A percentile compares a stretch with the other conserved stretches of the same genome.
phyloP scores from a whole-genome alignment of 2,888 invertebrate genomes.

The Lithodes maja region DNA sequence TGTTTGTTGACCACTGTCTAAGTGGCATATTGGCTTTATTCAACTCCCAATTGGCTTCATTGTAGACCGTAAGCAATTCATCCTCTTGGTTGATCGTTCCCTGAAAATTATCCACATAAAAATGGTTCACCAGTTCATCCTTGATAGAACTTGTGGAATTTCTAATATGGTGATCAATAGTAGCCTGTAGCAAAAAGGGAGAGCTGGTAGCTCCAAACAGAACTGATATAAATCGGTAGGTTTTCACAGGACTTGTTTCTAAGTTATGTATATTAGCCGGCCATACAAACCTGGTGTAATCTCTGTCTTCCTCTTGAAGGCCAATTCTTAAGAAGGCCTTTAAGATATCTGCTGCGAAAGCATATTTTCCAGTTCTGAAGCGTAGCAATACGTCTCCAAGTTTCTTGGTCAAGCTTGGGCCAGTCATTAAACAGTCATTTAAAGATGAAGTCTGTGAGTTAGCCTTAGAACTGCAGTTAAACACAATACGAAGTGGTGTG shows the following conservation, averaged over 20 bases:
- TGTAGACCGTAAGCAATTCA: not conserved
- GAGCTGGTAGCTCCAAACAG: slow-evolving; percentile 18
- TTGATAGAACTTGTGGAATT: not conserved
- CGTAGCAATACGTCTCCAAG: not conserved
- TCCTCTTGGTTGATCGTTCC: not conserved
- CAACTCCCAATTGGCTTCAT: slow-evolving; percentile 8
- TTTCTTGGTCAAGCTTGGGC: slow-evolving; percentile 12
- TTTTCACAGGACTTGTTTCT: not conserved
- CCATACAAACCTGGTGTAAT: slow-evolving; percentile 22
- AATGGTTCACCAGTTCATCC: not conserved
- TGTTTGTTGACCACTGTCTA: not conserved
- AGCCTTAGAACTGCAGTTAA: not conserved
- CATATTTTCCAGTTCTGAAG: not conserved
- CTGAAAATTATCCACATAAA: slow-evolving; percentile 21
- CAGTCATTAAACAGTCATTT: slow-evolving; percentile 10
- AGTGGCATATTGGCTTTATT: not conserved
- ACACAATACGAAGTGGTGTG: slow-evolving; percentile 14
- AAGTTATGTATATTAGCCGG: not conserved
- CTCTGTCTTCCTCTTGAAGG: slow-evolving; percentile 1
- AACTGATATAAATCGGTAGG: slow-evolving; percentile 19
- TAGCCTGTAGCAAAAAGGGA: slow-evolving; percentile 10
- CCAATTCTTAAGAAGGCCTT: slow-evolving; percentile 10
- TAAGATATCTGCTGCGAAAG: not conserved
- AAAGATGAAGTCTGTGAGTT: not conserved
- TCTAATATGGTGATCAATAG: not conserved